Evolutionary conservation across 2,888 invertebrate species (phyloP).

Genomic region (Tipula helvola): DNA sequence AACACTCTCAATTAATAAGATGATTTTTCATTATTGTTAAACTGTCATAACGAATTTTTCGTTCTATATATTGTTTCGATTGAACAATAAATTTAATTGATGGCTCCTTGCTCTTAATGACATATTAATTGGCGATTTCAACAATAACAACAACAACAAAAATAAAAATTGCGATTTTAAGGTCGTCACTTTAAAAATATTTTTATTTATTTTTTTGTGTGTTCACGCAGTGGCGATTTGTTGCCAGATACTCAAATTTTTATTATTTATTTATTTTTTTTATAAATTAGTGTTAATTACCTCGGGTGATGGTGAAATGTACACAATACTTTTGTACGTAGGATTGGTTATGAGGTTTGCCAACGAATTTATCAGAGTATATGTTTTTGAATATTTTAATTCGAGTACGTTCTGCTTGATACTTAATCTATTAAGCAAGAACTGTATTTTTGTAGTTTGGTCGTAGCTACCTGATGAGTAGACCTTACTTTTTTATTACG

Average conservation of each 20-base stretch:
- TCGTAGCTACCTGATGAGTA: no score
- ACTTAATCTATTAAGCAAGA: no score
- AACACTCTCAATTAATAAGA: background rate
- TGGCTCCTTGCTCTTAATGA: background rate
- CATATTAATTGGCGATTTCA: background rate
- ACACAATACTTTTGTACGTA: background rate
- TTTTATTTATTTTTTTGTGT: background rate
- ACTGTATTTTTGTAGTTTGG: no score
- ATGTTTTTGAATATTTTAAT: no score
- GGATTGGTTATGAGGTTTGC: background rate
- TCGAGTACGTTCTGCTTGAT: no score
- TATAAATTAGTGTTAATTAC: background rate
- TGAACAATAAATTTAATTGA: background rate
- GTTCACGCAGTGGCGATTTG: background rate
- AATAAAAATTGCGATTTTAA: background rate
- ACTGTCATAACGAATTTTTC: background rate
- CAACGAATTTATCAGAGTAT: background rate
- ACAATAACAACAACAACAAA: background rate
- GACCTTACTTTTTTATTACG: no score
- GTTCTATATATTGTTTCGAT: background rate
- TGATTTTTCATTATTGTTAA: background rate
- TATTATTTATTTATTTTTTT: background rate
- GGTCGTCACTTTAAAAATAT: background rate
- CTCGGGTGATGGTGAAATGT: background rate
- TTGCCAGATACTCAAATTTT: background rate